phyloP scores from a whole-genome alignment of 2,888 invertebrate genomes.

The Dendrolimus houi region DNA sequence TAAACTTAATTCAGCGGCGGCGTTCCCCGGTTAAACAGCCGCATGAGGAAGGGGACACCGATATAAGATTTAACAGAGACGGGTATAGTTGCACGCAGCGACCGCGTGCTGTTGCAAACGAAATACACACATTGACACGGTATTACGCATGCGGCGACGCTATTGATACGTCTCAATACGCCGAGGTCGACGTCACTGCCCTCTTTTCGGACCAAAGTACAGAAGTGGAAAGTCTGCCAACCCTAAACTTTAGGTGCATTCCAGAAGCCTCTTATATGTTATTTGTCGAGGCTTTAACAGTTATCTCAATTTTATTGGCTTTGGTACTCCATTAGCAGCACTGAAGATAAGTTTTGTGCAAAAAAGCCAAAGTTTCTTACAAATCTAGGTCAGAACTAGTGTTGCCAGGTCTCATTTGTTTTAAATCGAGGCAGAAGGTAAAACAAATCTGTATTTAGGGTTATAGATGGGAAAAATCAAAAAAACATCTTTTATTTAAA shows the following conservation, averaged over 20 bases:
- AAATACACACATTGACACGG: conserved; percentile 44
- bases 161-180: conserved; percentile 49
- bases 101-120: conserved; percentile 59
- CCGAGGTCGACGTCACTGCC: conserved; percentile 56
- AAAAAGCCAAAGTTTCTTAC: too few relatives aligned
- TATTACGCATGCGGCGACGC: conserved; percentile 61
- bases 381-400: too few relatives aligned
- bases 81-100: conserved; percentile 50
- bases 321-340: too few relatives aligned
- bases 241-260: not conserved
- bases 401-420: too few relatives aligned
- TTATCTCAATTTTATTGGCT: too few relatives aligned
- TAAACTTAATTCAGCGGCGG: conserved; percentile 51
- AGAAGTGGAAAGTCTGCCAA: conserved; percentile 14
- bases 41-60: conserved; percentile 31
- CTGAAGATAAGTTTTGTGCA: too few relatives aligned
- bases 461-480: too few relatives aligned
- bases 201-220: conserved; percentile 51
- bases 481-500: too few relatives aligned
- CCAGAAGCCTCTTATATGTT: not conserved
- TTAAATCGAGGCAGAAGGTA: too few relatives aligned
- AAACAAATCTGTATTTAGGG: too few relatives aligned
- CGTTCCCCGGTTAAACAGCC: conserved; percentile 44
- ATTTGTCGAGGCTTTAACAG: too few relatives aligned
- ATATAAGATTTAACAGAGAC: conserved; percentile 42